Percentiles rank a stretch among this genome's conserved stretches.
These are phyloP conservation scores for Dinoponera quadriceps DNA, from an alignment of 1,140 invertebrate genomes.

Conservation along the genomic window DNA sequence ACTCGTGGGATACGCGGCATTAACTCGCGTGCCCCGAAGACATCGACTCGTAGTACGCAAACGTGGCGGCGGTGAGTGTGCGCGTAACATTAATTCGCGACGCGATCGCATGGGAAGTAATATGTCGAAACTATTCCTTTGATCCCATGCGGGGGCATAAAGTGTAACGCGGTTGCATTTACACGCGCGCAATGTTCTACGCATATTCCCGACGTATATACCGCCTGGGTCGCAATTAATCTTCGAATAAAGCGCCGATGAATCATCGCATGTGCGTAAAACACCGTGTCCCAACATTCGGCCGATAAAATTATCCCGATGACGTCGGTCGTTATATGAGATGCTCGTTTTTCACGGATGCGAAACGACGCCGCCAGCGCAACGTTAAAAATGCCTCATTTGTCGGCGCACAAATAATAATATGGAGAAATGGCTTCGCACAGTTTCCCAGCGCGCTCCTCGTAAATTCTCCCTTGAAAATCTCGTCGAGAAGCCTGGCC, in stretches of 20 bases:
- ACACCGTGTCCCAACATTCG: slow-evolving; percentile 1
- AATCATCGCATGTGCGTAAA: slow-evolving; percentile 4
- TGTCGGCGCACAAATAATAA: slow-evolving; percentile 1
- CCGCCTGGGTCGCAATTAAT: slow-evolving; percentile 25
- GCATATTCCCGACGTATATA: background rate
- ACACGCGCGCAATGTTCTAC: slow-evolving; percentile 10
- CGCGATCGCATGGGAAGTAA: slow-evolving; percentile 55
- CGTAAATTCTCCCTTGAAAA: background rate
- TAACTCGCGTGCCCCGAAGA: slow-evolving; percentile 19
- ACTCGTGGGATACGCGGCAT: slow-evolving; percentile 19
- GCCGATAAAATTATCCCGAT: slow-evolving; percentile 20
- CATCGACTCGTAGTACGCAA: slow-evolving; percentile 30
- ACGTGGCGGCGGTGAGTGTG: background rate
- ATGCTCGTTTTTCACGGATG: background rate
- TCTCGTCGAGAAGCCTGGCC: too few relatives aligned
- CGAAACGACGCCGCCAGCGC: background rate
- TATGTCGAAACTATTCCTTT: slow-evolving; percentile 58
- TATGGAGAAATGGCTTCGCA: background rate
- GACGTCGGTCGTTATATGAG: background rate
- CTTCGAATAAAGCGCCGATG: slow-evolving; percentile 17
- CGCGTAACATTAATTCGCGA: slow-evolving; percentile 42
- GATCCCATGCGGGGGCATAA: slow-evolving; percentile 31
- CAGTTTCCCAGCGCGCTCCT: background rate
- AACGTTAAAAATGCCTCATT: background rate
- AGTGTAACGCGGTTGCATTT: slow-evolving; percentile 1